A percentile compares a stretch with the other conserved stretches of the same genome.
Conservation (phyloP, 2,888 invertebrate genomes). For the Anoplius nigerrimus region DNA sequence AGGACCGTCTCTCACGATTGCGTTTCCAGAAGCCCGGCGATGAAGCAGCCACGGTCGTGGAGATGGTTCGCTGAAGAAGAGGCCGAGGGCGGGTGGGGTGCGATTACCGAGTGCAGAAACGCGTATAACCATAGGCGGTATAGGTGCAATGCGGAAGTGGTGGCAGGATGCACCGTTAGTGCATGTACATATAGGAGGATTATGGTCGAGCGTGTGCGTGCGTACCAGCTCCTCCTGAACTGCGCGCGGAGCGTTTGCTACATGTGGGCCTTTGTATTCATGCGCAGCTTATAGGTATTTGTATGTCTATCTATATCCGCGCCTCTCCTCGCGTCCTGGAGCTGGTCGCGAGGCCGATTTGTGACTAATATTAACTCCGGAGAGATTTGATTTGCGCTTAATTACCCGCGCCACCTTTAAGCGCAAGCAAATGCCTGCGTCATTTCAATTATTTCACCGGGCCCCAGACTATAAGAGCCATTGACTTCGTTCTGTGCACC, state of each 20-base stretch:
- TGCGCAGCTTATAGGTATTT: neutral
- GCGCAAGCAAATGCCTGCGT: too few relatives aligned
- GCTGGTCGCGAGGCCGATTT: too few relatives aligned
- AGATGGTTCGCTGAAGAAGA: conserved; percentile 8
- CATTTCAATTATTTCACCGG: too few relatives aligned
- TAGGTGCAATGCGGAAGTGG: conserved; percentile 37
- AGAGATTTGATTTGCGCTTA: too few relatives aligned
- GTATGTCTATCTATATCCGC: neutral
- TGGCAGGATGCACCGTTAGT: conserved; percentile 28
- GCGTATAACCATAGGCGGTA: conserved; percentile 39
- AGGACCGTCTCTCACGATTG: conserved; percentile 13
- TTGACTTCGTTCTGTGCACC: too few relatives aligned
- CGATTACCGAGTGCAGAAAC: conserved; percentile 43
- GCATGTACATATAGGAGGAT: neutral
- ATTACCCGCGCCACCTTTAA: too few relatives aligned
- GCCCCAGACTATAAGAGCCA: too few relatives aligned
- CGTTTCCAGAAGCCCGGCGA: conserved; percentile 17
- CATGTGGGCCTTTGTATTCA: neutral
- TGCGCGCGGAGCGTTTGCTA: neutral
- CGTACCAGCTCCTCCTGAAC: too few relatives aligned
- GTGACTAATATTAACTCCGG: too few relatives aligned
- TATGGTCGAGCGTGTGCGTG: neutral
- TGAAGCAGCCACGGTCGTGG: neutral
- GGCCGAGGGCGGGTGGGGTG: conserved; percentile 24
- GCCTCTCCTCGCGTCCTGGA: neutral